Evolutionary conservation across 2,113 vertebrate species (phyloP).

Genomic region (Sceloporus tristichus): DNA sequence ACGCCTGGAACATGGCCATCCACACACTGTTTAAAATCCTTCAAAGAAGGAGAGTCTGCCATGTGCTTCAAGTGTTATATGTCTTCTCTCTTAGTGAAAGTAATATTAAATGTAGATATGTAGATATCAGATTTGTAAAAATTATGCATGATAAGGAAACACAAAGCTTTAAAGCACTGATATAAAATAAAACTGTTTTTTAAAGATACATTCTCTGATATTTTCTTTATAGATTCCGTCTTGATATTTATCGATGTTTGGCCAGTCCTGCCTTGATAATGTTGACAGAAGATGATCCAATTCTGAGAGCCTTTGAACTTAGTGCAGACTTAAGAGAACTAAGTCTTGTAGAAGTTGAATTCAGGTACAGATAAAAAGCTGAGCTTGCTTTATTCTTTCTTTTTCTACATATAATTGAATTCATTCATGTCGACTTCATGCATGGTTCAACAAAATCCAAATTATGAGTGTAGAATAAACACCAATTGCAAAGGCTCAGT

Average conservation of each 20-base stretch:
- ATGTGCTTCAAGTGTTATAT: too few relatives aligned
- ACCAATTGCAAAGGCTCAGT: not conserved
- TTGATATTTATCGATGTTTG: conserved; percentile 98
- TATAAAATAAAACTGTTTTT: conserved; percentile 17
- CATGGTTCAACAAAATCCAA: not conserved
- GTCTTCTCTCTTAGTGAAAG: not conserved
- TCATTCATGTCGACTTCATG: not conserved
- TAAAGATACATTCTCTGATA: not conserved
- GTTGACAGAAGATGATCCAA: conserved; percentile 98
- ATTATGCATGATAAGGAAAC: not conserved
- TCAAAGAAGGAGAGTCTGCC: not conserved
- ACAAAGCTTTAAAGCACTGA: conserved; percentile 35
- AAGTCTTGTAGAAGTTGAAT: conserved; percentile 98
- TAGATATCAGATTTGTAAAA: not conserved
- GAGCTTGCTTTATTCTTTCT: not conserved
- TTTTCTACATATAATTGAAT: conserved; percentile 6
- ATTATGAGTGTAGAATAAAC: not conserved
- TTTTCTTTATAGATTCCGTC: conserved; percentile 87
- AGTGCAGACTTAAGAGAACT: conserved; percentile 96
- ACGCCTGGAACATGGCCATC: too few relatives aligned
- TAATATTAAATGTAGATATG: not conserved
- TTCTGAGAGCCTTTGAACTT: conserved; percentile 96
- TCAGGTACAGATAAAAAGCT: conserved; percentile 84
- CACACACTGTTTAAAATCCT: too few relatives aligned
- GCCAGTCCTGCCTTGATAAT: conserved; percentile 97